These are phyloP conservation scores for Chironomus striatipennis DNA, from an alignment of 1,140 invertebrate genomes.

Conservation along the genomic window DNA sequence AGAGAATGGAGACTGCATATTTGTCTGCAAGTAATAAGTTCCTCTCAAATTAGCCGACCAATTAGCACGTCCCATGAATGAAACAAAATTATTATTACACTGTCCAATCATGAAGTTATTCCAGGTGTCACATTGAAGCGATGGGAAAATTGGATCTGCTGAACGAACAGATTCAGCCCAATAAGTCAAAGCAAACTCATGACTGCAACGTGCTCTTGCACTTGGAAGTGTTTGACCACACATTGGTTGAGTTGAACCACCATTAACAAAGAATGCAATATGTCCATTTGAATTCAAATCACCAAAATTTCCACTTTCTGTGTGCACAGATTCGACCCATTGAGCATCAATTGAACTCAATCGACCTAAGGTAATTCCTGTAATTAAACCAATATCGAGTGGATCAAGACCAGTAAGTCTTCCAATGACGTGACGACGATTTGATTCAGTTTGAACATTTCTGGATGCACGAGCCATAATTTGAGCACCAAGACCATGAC, in stretches of 20 bases:
- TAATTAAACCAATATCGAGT: not conserved
- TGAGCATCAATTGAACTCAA: not conserved
- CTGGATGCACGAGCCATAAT: not conserved
- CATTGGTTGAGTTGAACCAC: not conserved
- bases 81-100: not conserved
- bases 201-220: not conserved
- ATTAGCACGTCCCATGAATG: not conserved
- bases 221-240: not conserved
- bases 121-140: not conserved
- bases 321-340: not conserved
- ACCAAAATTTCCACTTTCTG: not conserved
- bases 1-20: not conserved
- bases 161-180: conserved; percentile 6
- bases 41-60: not conserved
- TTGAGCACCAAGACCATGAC: not conserved
- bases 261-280: not conserved
- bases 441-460: not conserved
- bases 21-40: not conserved
- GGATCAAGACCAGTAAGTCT: not conserved
- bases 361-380: not conserved
- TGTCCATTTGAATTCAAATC: not conserved
- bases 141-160: not conserved
- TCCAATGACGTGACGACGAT: not conserved
- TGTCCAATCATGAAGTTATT: not conserved
- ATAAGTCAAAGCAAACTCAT: not conserved